Base-by-base conservation (phyloP, 1,140 invertebrate species). In the Drosophila trapezifrons region DNA sequence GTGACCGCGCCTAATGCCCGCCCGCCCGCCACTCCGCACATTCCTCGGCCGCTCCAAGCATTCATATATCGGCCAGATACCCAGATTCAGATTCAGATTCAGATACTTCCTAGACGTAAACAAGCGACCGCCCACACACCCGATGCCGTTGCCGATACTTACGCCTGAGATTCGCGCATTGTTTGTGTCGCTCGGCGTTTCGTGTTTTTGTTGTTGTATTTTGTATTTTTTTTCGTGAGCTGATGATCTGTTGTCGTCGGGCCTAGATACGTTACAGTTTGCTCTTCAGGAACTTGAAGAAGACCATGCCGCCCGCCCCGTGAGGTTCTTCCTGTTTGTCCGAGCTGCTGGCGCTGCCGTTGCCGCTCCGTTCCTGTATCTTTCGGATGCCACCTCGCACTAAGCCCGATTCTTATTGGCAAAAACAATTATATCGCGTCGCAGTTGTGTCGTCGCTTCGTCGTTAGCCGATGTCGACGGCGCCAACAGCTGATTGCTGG, bases 331-430 rank as follows among this genome's bases (percentile, higher is more conserved):
- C 42, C 60, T 49, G 35, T 15, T 7, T 54, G 37, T 35, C 51
- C 29, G 51, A 52, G 32, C 22, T 54, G 32, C 29, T 67, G 52
- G 22, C 27, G 52, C 20, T 57, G 78, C 47, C 63, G 65, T 47
- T 54, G 57, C 38, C 69, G 54, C 54, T 52, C 32, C 74, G 58
- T 64, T 78, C 63, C 42, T 63, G 65, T 70, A 73, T 43, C 79
- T 74, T 62, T 83, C 81, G 76, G 38, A 81, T 69, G 49, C 46
- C 63, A 37, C 29, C 40, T 32, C 56, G 57, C 55, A 79, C 80
- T 83, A 81, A 66, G 80, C 70, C 67, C 73, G 77, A 78, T 75
- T 83, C 75, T 69, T 82, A 82, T 82, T 83, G 80, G 80, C 70
- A 77, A 72, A 72, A 72, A 64, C 67, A 76, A 76, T 76, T 76